These are phyloP conservation scores for Zosterops japonicus DNA, from an alignment of 2,113 vertebrate species.

Conservation along the genomic window DNA sequence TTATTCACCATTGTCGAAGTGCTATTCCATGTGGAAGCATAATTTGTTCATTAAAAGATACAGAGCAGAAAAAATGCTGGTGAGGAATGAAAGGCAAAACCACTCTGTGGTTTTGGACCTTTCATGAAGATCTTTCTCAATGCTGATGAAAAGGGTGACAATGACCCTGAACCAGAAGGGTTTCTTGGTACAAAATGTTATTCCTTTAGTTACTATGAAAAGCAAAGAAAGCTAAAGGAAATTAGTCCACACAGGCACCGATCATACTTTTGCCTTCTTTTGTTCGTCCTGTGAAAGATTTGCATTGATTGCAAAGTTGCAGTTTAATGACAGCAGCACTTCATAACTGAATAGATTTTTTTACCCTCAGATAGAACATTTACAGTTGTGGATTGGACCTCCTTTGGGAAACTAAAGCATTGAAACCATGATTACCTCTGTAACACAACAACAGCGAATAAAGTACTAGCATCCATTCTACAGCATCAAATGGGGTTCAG, in stretches of 20 bases:
- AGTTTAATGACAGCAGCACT: slow-evolving; percentile 24
- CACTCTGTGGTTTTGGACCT: background rate
- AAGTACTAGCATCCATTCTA: background rate
- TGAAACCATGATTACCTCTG: background rate
- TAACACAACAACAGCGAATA: background rate
- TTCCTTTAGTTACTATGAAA: slow-evolving; percentile 10
- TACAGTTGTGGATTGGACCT: background rate
- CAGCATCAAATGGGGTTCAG: background rate
- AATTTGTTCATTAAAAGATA: background rate
- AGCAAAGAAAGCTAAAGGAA: background rate
- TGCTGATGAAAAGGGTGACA: background rate
- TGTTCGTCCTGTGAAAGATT: slow-evolving; percentile 7
- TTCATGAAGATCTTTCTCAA: background rate
- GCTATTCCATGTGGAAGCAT: background rate
- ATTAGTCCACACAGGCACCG: background rate
- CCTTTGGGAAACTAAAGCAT: background rate
- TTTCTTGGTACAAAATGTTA: background rate
- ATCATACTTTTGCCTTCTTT: slow-evolving; percentile 16
- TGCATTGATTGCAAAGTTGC: slow-evolving; percentile 9
- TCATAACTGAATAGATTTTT: slow-evolving; percentile 14
- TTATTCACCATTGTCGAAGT: background rate
- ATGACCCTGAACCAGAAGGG: background rate
- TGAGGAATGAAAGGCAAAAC: background rate
- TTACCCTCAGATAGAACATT: background rate
- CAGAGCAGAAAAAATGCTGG: background rate